A percentile compares a stretch with the other conserved stretches of the same genome.
Evolutionary conservation across 2,113 vertebrate species (phyloP).

Genomic region (Malurus elegans): DNA sequence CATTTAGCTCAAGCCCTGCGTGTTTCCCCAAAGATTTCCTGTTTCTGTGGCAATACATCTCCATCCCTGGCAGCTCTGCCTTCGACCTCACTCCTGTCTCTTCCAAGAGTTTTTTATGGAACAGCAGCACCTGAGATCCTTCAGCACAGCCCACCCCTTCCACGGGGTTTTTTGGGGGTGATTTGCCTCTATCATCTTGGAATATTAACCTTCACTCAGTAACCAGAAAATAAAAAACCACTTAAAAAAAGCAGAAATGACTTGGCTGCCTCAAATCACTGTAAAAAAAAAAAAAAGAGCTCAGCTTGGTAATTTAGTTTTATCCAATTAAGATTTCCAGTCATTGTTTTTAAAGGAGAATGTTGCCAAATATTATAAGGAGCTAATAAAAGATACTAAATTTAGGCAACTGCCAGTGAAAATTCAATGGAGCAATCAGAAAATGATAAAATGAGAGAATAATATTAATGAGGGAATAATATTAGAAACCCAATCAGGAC

Average conservation of each 20-base stretch:
- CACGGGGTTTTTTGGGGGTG: background rate
- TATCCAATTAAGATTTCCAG: background rate
- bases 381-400: background rate
- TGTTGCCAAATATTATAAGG: background rate
- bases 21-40: background rate
- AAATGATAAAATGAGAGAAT: background rate
- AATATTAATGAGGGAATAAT: background rate
- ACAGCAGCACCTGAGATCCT: background rate
- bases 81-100: background rate
- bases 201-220: background rate
- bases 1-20: background rate
- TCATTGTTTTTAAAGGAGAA: background rate
- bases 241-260: background rate
- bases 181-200: background rate
- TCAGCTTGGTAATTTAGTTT: background rate
- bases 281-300: background rate
- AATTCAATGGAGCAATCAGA: background rate
- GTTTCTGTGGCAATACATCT: slow-evolving; percentile 14
- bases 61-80: background rate
- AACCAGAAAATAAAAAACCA: background rate
- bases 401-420: background rate
- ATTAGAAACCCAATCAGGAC: background rate
- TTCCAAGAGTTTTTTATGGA: background rate
- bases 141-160: background rate
- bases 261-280: background rate